Conservation (phyloP, 2,797 vertebrate species). For the Brachymystax lenok region DNA sequence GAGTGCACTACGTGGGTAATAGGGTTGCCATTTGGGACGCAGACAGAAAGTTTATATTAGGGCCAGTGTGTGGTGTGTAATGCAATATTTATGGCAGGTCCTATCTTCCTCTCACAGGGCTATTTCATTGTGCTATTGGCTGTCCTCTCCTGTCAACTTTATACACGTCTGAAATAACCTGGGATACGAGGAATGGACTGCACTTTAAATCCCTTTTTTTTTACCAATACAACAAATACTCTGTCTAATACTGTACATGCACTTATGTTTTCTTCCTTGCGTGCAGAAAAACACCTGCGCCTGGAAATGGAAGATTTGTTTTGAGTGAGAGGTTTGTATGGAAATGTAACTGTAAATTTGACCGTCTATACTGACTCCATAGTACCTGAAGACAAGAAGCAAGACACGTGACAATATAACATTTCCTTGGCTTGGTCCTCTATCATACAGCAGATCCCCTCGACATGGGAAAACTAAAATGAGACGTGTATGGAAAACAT, state of each 20-base stretch:
- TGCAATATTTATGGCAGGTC: background rate
- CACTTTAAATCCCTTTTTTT: background rate
- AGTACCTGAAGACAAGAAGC: background rate
- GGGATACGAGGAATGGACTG: background rate
- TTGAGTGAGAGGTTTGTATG: background rate
- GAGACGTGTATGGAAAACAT: background rate
- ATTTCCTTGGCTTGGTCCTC: background rate
- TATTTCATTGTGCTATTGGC: background rate
- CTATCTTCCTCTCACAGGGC: background rate
- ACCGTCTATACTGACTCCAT: background rate
- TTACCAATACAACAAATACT: background rate
- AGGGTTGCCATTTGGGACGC: background rate
- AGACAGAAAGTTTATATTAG: constrained; percentile 53
- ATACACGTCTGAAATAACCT: background rate
- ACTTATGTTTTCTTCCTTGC: too few relatives aligned
- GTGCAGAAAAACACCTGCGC: background rate
- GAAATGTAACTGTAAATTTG: background rate
- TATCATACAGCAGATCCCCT: too few relatives aligned
- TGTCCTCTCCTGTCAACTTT: background rate
- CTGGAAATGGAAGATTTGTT: background rate
- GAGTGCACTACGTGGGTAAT: constrained; percentile 51
- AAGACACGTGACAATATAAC: background rate
- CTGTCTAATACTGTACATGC: background rate
- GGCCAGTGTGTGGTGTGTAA: constrained; percentile 38
- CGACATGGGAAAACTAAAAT: background rate